Evolutionary conservation across 1,140 invertebrate genomes (phyloP), one percentile per base, ranked within the genome.

Genomic region (Sipha flava): DNA sequence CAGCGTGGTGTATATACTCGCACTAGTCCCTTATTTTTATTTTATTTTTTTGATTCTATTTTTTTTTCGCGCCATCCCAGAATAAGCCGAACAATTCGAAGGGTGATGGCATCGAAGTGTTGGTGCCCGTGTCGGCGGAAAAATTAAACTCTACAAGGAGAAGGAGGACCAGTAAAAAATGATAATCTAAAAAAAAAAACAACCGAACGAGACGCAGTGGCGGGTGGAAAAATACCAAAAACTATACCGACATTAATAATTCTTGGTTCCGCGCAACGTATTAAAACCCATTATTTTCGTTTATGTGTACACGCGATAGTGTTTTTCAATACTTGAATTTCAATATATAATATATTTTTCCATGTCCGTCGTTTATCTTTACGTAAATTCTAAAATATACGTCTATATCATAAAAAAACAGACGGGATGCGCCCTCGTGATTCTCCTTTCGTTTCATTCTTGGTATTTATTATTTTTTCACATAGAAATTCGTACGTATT

Each of bases 261-360:
- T 21, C 62, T 26, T 12, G 29, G 62, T 23, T 37, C 21, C 34
- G 62, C 31, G 59, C 16, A 59, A 62, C 34, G 31, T 66, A 40
- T 66, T 66, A 66, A 66, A 66, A 40, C 34, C 62, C 62, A 66
- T 66, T 66, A 66, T 66, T 66, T 66, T 66, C 62, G 62, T 66
- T 40, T 31, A 31, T 34, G 21, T 34, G 12, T 26, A 59, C 18
- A 21, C 23, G 3, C 21, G n/a, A 37, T 66, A 37, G 34, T 40
- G 14, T 66, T n/a, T n/a, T 66, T 40, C 34, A 40, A 66, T 66
- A 66, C 59, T 62, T 3, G 18, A 62, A 62, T 62, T 34, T 62
- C 31, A 62, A 34, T 62, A 62, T 34, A 37, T 21, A 40, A 66
- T 10, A 10, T 45, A 45, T 62, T 62, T 37, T 37, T 14, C 34